Percentiles rank a stretch among this genome's conserved stretches.
phyloP scores from a whole-genome alignment of 2,113 vertebrate species.

The Monopterus albus region DNA sequence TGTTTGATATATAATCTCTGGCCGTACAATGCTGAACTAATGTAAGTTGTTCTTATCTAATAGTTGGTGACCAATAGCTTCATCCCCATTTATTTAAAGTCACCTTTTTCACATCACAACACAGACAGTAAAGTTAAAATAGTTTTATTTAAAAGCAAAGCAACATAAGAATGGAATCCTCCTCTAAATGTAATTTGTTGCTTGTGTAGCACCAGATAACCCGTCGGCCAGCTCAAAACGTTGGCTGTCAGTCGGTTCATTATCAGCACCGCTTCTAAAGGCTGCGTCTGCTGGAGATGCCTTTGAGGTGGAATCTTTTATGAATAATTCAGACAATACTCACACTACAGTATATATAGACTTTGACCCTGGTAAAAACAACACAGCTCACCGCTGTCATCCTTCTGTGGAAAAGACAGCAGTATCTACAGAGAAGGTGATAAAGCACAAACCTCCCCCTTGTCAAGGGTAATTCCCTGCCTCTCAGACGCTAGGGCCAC shows the following conservation, averaged over 20 bases:
- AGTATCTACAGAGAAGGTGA: constrained; percentile 16
- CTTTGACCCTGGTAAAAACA: constrained; percentile 17
- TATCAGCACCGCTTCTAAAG: background rate
- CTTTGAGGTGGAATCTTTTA: constrained; percentile 4
- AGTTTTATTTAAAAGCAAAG: constrained; percentile 4
- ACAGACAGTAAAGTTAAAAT: constrained; percentile 8
- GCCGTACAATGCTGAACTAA: background rate
- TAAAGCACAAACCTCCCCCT: constrained; percentile 21
- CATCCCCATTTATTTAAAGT: background rate
- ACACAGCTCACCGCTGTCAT: constrained; percentile 19
- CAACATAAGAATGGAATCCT: background rate
- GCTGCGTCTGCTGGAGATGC: background rate
- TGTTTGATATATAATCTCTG: background rate
- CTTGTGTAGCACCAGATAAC: constrained; percentile 1
- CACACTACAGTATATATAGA: too few species aligned
- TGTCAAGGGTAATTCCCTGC: constrained; percentile 37
- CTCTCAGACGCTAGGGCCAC: background rate
- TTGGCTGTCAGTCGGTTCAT: background rate
- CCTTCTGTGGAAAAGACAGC: constrained; percentile 1
- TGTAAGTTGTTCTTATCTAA: too few species aligned
- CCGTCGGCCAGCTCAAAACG: background rate
- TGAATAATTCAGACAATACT: background rate
- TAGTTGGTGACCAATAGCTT: too few species aligned
- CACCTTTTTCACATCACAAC: constrained; percentile 26
- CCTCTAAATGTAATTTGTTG: background rate